Base-by-base conservation (phyloP, 2,113 vertebrate genomes). In the Misgurnus anguillicaudatus region DNA sequence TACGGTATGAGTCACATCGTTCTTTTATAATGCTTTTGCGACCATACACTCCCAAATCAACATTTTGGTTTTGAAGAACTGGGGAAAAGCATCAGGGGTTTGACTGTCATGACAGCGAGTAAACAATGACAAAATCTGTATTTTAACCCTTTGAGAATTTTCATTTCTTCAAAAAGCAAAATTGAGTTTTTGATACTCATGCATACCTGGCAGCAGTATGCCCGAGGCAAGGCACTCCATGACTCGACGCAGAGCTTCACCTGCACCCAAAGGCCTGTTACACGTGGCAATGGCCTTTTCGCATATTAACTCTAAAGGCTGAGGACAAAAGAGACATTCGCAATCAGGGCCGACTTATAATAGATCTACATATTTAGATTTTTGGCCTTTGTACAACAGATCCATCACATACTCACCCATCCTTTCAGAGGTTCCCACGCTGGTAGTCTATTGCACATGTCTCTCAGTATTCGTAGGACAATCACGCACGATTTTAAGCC, bases 221-320 rank as follows among this genome's bases (percentile, higher is more conserved):
- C 98, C 98, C 67, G 96, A 99, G 64, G 98, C 96, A 88, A 99
- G 90, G 85, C 97, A 99, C 91, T 99, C 98, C 96, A 99, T 96
- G 87, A 99, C 97, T 88, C 98, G 93, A 77, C 98, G 95, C 87
- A 99, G 91, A 2, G 97, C 98, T 90, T 99, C 98, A 86, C 98
- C 98, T 38, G 98, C 97, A 4, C 97, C 97, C 85, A 98, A 86
- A 60, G 98, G 97, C 91, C 98, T 94, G 93, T 97, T 99, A 92
- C 98, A 99, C 85, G 98, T 99, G 88, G 97, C 97, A 84, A 99
- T 97, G 86, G 97, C 96, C 93, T 99, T 99, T 94, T 99, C 98
- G 90, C 98, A 99, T 90, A 99, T 95, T 76, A 99, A 95, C 91
- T 99, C 98, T 89, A 99, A 91, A 64, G 97, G 97, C 97, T 98